phyloP scores from a whole-genome alignment of 2,888 invertebrate species.

The Poecilus cupreus region DNA sequence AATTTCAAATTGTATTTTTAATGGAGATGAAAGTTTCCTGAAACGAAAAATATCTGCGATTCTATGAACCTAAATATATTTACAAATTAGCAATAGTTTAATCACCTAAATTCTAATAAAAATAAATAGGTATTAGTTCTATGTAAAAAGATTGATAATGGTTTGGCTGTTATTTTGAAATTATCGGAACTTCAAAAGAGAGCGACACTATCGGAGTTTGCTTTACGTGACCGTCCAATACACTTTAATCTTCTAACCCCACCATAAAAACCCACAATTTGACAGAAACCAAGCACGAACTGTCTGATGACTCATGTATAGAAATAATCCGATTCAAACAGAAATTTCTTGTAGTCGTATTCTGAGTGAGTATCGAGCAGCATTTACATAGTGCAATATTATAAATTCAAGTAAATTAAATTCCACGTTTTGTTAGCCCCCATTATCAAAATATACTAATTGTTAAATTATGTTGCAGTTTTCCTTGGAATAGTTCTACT shows the following conservation, averaged over 20 bases:
- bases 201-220: too few species aligned
- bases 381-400: background rate
- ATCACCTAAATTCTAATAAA: too few species aligned
- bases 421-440: background rate
- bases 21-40: too few species aligned
- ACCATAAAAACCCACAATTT: background rate
- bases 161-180: too few species aligned
- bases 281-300: conserved; percentile 45
- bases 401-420: background rate
- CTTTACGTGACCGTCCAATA: too few species aligned
- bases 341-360: background rate
- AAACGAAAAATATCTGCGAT: too few species aligned
- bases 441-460: background rate
- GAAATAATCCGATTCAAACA: background rate
- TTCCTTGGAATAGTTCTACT: conserved; percentile 58
- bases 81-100: too few species aligned
- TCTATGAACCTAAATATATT: too few species aligned
- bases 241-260: conserved; percentile 10
- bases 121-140: too few species aligned
- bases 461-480: background rate
- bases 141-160: too few species aligned
- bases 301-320: conserved; percentile 46
- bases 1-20: too few species aligned
- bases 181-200: too few species aligned
- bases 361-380: background rate